Percentiles rank a stretch among this genome's conserved stretches.
These are phyloP conservation scores for Euleptes europaea DNA, from an alignment of 2,113 vertebrate genomes.

Conservation along the genomic window DNA sequence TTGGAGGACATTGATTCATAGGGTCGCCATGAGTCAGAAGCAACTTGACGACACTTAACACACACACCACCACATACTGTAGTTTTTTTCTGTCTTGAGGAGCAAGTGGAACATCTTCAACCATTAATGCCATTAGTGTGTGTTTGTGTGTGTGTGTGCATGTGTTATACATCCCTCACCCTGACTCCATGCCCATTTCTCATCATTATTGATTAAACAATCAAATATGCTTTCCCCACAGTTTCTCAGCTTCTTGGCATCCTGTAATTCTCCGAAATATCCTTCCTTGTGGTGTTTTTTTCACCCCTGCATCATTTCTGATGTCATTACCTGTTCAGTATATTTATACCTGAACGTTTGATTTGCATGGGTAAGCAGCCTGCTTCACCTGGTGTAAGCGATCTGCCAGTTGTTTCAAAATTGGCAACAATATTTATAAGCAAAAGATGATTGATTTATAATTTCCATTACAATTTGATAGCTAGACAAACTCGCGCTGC, in stretches of 20 bases:
- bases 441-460: background rate
- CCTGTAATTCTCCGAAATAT: background rate
- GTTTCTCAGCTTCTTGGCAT: background rate
- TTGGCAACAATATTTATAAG: background rate
- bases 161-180: background rate
- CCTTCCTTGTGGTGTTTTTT: background rate
- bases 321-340: rapidly evolving
- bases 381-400: rapidly evolving
- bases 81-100: slow-evolving; percentile 17
- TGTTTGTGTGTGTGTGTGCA: too few relatives aligned
- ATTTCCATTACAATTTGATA: slow-evolving; percentile 29
- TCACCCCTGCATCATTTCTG: background rate
- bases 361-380: rapidly evolving
- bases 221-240: background rate
- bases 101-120: slow-evolving; percentile 43
- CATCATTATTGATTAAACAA: background rate
- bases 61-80: slow-evolving; percentile 39
- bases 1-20: too few relatives aligned
- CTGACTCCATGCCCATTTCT: background rate
- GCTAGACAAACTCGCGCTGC: background rate
- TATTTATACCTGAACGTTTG: rapidly evolving
- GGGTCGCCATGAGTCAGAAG: too few relatives aligned
- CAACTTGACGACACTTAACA: too few relatives aligned
- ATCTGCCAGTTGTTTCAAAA: background rate
- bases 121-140: slow-evolving; percentile 5